Base-by-base conservation (phyloP, 2,888 invertebrate genomes). In the Lycia hirtaria region DNA sequence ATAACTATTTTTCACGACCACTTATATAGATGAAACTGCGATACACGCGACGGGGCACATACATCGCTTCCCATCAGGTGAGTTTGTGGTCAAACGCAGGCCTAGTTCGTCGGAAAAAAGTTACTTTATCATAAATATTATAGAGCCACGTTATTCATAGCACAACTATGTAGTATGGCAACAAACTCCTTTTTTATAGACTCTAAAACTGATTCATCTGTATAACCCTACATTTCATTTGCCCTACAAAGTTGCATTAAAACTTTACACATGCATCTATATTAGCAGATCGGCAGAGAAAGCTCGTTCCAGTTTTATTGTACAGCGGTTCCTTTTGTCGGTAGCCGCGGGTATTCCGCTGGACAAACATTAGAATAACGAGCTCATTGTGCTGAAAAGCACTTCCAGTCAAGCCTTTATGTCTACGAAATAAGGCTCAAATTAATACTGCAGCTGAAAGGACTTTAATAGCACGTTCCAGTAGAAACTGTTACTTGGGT, bases 291-390 rank as follows among this genome's bases (percentile, higher is more conserved):
- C 30, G 45, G 49, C 49, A 56, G 60, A 63, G 67, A 65, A 65
- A 67, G 65, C 60, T 62, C 47, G 56, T 56, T 50, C 58, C 41
- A 56, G 49, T 63, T 58, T 56, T 60, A 61, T 62, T 53, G 56
- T 56, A 57, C 56, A 57, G 54, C 56, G 48, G 40, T 51, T 44
- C 48, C 48, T 60, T 59, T 65, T 47, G 32, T 41, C 52, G 48
- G 50, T 53, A 64, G 58, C 43, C 30, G 55, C 38, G 22, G 40
- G 54, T 48, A 45, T 52, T 65, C 51, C 47, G 45, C 35, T 54
- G 59, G 56, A 38, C 60, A 62, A 60, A 64, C 57, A 63, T 62
- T 51, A 32, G 43, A 48, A 50, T 47, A 50, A 54, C 58, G 30
- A 60, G 35, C 48, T 28, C 35, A 43, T 58, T 57, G 57, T 57